Conservation (phyloP, 1,140 invertebrate genomes). For the Telenomus remus region DNA sequence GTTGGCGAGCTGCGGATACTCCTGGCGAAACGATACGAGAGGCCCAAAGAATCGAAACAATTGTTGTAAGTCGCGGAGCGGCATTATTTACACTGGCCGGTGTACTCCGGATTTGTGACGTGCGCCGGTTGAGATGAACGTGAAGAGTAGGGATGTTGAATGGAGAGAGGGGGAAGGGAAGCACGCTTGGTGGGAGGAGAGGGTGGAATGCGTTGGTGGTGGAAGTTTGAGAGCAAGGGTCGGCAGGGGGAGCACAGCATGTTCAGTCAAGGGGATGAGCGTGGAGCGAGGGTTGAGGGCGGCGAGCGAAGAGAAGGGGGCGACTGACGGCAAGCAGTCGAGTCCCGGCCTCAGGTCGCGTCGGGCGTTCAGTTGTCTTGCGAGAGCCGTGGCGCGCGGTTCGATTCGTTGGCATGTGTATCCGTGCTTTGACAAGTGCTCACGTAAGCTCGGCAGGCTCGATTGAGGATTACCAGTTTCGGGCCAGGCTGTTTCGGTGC, state of each 20-base stretch:
- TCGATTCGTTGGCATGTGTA: conserved; percentile 39
- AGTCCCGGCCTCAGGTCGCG: conserved; percentile 70
- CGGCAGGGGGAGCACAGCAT: conserved; percentile 42
- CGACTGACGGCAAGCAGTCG: conserved; percentile 67
- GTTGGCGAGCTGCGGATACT: too few relatives aligned
- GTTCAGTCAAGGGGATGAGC: conserved; percentile 53
- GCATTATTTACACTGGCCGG: conserved; percentile 37
- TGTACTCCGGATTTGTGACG: conserved; percentile 46
- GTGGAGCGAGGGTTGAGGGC: conserved; percentile 60
- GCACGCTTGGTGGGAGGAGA: background rate
- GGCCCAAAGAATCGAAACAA: conserved; percentile 9
- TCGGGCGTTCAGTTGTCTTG: conserved; percentile 70
- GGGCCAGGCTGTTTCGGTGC: conserved; percentile 13
- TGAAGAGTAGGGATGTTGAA: background rate
- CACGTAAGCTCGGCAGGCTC: conserved; percentile 20
- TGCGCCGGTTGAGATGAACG: conserved; percentile 5
- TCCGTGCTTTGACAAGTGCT: conserved; percentile 33
- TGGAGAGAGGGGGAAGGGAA: background rate
- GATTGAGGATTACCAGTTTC: conserved; percentile 25
- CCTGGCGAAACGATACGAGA: too few relatives aligned
- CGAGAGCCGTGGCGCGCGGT: conserved; percentile 67
- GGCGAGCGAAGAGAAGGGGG: conserved; percentile 58
- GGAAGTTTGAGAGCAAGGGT: conserved; percentile 50
- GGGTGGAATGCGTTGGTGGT: conserved; percentile 40
- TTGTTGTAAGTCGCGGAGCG: conserved; percentile 3